phyloP scores from a whole-genome alignment of 1,140 invertebrate species.

The Drosophila teissieri region DNA sequence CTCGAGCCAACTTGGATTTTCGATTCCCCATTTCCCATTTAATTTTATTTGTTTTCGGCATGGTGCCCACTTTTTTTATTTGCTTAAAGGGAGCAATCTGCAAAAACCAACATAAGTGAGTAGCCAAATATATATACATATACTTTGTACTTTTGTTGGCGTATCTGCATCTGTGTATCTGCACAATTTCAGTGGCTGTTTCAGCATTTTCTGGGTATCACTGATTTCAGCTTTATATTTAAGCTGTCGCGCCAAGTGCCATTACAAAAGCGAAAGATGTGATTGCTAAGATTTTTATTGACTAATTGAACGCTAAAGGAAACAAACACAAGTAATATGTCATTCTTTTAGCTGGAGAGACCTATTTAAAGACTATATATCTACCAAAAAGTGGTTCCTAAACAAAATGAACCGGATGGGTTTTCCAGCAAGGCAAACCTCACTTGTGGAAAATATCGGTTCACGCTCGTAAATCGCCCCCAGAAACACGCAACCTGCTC shows the following conservation, averaged over 20 bases:
- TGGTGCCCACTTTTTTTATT: conserved; percentile 10
- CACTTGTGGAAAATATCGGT: conserved; percentile 18
- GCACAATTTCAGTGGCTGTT: conserved; percentile 22
- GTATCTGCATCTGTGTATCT: conserved; percentile 43
- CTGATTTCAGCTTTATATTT: conserved; percentile 39
- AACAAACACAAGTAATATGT: no score
- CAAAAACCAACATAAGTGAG: neutral
- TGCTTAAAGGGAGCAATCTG: conserved; percentile 16
- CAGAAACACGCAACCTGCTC: conserved; percentile 27
- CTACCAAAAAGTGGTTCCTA: no score
- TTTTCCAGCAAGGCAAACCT: conserved; percentile 11
- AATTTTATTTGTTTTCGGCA: conserved; percentile 61
- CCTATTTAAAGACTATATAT: no score
- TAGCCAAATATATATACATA: conserved; percentile 7
- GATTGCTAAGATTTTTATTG: conserved; percentile 26
- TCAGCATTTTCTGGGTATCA: conserved; percentile 19
- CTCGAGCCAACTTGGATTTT: conserved; percentile 7
- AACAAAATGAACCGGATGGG: no score
- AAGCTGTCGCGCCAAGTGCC: conserved; percentile 32
- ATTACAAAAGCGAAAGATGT: conserved; percentile 48
- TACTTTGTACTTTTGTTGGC: conserved; percentile 20
- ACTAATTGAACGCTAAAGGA: neutral
- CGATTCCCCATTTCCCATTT: conserved; percentile 29
- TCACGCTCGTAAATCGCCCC: conserved; percentile 39
- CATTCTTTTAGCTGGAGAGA: no score